Base-by-base conservation (phyloP, 2,113 vertebrate species). In the Chaetura pelagica region DNA sequence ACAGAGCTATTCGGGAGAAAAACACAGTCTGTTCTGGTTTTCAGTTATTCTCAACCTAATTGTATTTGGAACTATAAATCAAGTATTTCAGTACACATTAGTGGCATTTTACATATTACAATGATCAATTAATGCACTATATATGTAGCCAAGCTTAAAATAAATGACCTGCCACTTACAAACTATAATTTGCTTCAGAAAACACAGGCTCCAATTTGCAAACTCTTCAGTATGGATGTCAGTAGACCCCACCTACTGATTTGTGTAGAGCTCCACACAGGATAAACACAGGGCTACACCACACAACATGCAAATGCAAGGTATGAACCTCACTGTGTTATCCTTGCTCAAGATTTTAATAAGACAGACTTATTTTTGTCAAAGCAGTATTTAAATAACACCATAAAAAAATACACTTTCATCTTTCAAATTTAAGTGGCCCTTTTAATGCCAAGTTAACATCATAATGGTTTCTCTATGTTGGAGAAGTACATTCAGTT, bases 401-500 rank as follows among this genome's bases (percentile, higher is more conserved):
- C 30, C 52, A 94, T 51, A 82, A 90, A 61, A 83, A 80, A 27
- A 76, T 49, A 51, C 18, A 63, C 84, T 95, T 95, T 95, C 42
- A 75, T 83, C 38, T 84, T 96, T 91, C 79, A 78, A 78, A 89
- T 68, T 63, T 67, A 74, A 82, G 49, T 40, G 54, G 69, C 16
- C 54, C 54, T 90, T 95, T 96, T 32, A 79, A 90, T 69, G 72
- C 67, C 79, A 94, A 71, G 51, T 91, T 96, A 96, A 88, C 78
- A 84, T 81, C 82, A 54, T 15, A 95, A 94, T 48, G 38, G 24
- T 61, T 84, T 91, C 79, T 89, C 76, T 77, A 8, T 26, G 63
- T 7, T 81, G 32, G 40, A 87, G 35, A 87, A 73, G 57, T 94
- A 80, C 83, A 84, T 62, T 58, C n/a, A 57, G 63, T 68, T 91